phyloP scores from a whole-genome alignment of 2,113 vertebrate genomes.

The Eudyptes chrysolophus region DNA sequence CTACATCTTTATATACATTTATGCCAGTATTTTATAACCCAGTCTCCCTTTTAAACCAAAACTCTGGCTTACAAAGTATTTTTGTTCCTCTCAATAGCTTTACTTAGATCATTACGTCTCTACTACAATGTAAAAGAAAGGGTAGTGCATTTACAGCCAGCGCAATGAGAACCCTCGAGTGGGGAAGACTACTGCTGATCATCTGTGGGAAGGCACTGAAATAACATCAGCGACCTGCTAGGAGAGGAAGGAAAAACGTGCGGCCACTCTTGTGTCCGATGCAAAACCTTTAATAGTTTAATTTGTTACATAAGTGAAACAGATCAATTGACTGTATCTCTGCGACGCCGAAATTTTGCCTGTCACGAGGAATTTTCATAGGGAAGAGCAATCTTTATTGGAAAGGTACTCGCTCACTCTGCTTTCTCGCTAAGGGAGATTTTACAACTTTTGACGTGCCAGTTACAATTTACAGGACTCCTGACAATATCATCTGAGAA shows the following conservation, averaged over 20 bases:
- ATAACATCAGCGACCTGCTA: neutral
- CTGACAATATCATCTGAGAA: constrained; percentile 46
- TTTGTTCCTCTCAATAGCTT: neutral
- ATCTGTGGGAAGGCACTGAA: neutral
- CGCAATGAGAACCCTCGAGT: fast-evolving
- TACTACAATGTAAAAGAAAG: neutral
- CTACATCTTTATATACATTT: neutral
- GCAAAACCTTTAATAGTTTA: neutral
- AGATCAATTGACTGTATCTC: neutral
- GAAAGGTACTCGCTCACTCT: neutral
- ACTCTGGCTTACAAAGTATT: neutral
- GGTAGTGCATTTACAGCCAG: neutral
- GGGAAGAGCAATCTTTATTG: neutral
- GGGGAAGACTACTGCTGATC: neutral
- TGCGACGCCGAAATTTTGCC: neutral
- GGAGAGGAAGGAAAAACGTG: neutral
- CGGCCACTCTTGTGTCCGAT: neutral
- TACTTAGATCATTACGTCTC: neutral
- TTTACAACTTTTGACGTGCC: neutral
- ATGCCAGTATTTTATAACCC: neutral
- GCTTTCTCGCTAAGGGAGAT: neutral
- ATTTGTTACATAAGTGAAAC: neutral
- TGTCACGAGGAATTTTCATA: neutral
- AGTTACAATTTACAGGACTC: constrained; percentile 31
- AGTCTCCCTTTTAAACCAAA: neutral